Base-by-base conservation (phyloP, 2,797 vertebrate genomes). In the Lepus townsendii region DNA sequence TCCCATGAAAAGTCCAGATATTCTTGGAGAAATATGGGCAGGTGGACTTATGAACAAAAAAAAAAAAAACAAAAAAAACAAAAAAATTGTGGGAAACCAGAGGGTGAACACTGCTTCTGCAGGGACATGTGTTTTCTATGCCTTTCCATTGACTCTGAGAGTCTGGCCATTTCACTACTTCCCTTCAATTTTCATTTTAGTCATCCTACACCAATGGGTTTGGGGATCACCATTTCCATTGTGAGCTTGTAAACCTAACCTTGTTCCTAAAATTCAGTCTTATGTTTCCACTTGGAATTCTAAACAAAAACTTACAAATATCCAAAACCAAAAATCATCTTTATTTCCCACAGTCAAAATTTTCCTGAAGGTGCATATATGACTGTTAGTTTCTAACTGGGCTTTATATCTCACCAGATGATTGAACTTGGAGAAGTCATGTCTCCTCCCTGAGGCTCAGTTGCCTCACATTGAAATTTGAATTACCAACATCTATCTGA, bases 101-200 rank as follows among this genome's bases (percentile, higher is more conserved):
- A 54, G 2, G 0, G 4, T 0, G 5, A 54, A 14, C 1, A 3
- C 11, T 47, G 22, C 30, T n/a, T 77, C 32, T 0, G 2, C n/a
- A 11, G n/a, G 3, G 47, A 38, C 7, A 32, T 30, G 7, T 27
- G 4, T 27, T 17, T 76, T 26, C 57, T 26, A 7, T 0, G 11
- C 0, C 62, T 77, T 78, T 63, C 57, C 11, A 16, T 24, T 30
- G 7, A 65, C 5, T 30, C 4, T 7, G 7, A 7, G 57, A 1
- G 26, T 73, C 57, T 60, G 80, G 17, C 10, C 4, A 0, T 78
- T 65, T 75, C 35, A 60, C 10, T 30, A 13, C 4, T 83, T 1
- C 9, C 32, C 0, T 30, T 60, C 71, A 17, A 3, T 65, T 68
- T 9, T 68, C 38, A 77, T 57, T 82, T 57, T 17, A 20, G 27